These are phyloP conservation scores for Lepidostoma basale DNA, from an alignment of 1,140 invertebrate genomes.

Conservation along the genomic window DNA sequence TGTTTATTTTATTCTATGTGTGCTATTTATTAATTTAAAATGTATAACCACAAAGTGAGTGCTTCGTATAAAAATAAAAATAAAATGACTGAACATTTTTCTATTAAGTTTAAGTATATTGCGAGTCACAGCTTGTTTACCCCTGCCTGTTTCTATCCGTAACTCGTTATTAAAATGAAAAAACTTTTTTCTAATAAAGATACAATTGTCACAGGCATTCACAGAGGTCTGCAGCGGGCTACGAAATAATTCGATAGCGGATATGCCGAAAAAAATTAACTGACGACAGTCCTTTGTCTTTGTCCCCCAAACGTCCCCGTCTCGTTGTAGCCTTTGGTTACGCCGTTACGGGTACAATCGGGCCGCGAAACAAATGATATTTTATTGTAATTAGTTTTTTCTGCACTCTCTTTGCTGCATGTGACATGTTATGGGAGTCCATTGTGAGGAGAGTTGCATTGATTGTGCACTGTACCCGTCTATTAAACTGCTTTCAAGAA, in stretches of 20 bases:
- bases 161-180: slow-evolving; percentile 32
- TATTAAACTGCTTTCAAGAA: too few species aligned
- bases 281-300: slow-evolving; percentile 40
- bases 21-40: too few species aligned
- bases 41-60: too few species aligned
- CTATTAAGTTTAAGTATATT: too few species aligned
- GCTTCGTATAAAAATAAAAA: too few species aligned
- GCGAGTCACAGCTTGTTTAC: neutral
- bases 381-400: slow-evolving; percentile 37
- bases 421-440: slow-evolving; percentile 3
- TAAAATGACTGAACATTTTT: too few species aligned
- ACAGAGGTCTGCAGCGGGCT: slow-evolving; percentile 31
- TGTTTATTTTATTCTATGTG: too few species aligned
- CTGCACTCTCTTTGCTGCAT: neutral
- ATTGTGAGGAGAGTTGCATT: too few species aligned
- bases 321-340: slow-evolving; percentile 2
- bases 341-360: neutral
- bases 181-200: slow-evolving; percentile 41
- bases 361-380: slow-evolving; percentile 29
- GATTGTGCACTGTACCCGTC: too few species aligned
- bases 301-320: slow-evolving; percentile 21
- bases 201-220: slow-evolving; percentile 41
- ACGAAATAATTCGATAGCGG: slow-evolving; percentile 37
- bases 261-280: slow-evolving; percentile 39
- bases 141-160: slow-evolving; percentile 5